phyloP scores from a whole-genome alignment of 2,113 vertebrate species.

The Galemys pyrenaicus region DNA sequence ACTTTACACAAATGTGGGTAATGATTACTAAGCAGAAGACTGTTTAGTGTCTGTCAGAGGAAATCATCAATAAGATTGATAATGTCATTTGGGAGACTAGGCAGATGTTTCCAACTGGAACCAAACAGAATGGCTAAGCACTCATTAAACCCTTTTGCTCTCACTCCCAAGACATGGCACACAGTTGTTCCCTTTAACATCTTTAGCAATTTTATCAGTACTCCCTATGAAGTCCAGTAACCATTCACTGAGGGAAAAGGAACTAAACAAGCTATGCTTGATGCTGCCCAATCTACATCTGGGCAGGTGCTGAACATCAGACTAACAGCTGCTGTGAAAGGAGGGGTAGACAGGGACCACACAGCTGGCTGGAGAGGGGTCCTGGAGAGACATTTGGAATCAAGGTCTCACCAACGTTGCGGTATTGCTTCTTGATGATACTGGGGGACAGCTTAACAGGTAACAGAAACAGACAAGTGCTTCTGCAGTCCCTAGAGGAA shows the following conservation, averaged over 20 bases:
- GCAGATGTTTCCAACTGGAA: neutral
- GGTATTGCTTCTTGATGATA: no score
- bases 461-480: neutral
- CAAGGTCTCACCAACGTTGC: neutral
- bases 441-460: neutral
- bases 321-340: no score
- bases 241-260: neutral
- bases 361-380: neutral
- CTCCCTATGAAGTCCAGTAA: neutral
- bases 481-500: no score
- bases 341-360: neutral
- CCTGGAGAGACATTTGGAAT: neutral
- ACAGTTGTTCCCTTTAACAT: neutral
- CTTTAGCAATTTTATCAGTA: neutral
- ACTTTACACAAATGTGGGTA: neutral
- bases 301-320: rapidly evolving
- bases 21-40: neutral
- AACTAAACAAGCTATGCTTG: neutral
- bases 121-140: neutral
- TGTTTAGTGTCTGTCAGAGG: neutral
- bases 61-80: neutral
- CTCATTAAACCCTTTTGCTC: neutral
- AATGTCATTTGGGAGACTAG: neutral
- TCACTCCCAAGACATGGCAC: neutral
- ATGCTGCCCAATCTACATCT: neutral